Evolutionary conservation across 2,888 invertebrate species (phyloP).

Genomic region (Xanthia icteritia): DNA sequence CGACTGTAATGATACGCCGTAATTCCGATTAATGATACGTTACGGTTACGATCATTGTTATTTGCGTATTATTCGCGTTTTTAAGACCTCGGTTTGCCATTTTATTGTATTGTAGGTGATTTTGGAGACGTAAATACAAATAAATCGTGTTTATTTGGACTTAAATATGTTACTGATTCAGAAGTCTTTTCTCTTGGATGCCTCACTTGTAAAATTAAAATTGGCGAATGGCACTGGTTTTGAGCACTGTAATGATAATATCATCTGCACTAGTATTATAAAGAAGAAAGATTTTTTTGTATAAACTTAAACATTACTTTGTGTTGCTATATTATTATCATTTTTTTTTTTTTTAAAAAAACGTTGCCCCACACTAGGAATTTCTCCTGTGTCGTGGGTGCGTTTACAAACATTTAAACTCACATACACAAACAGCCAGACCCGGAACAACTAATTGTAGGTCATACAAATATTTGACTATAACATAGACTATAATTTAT

Average conservation of each 20-base stretch:
- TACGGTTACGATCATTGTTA: conserved; percentile 49
- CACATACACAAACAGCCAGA: no score
- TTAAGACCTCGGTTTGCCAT: conserved; percentile 20
- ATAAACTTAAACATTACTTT: no score
- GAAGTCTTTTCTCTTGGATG: conserved; percentile 7
- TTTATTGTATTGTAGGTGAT: conserved; percentile 13
- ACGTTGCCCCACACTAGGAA: no score
- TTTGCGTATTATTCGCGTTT: conserved; percentile 38
- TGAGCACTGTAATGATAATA: neutral
- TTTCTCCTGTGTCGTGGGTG: no score
- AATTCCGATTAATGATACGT: conserved; percentile 43
- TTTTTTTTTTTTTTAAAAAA: no score
- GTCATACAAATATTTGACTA: no score
- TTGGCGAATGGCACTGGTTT: neutral
- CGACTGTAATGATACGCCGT: conserved; percentile 39
- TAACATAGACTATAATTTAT: no score
- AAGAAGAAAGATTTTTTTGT: neutral
- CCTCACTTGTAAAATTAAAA: neutral
- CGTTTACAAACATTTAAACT: no score
- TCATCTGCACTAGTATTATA: neutral
- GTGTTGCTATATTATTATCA: no score
- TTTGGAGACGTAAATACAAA: neutral
- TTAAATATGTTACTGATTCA: neutral
- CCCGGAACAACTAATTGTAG: no score
- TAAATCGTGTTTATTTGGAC: neutral